Evolutionary conservation across 2,888 invertebrate genomes (phyloP).

Genomic region (Netelia fuscicornis): DNA sequence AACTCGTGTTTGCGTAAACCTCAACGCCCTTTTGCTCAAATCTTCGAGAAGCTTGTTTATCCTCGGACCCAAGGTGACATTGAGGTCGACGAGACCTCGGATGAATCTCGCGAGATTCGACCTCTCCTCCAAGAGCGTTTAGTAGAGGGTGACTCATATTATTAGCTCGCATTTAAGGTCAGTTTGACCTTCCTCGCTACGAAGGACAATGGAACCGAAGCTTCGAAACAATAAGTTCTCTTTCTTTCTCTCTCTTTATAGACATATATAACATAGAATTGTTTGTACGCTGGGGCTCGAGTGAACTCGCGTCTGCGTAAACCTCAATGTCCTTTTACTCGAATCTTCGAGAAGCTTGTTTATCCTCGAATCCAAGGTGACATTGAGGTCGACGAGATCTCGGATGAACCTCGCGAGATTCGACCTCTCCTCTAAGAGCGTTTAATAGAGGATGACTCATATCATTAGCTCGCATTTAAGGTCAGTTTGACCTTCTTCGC

Average conservation of each 20-base stretch:
- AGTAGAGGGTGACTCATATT: slow-evolving; percentile 46
- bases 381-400: slow-evolving; percentile 57
- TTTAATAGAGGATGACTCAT: slow-evolving; percentile 23
- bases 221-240: slow-evolving; percentile 1
- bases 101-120: slow-evolving; percentile 1
- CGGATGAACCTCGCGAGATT: not conserved
- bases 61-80: slow-evolving; percentile 23
- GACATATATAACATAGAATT: slow-evolving; percentile 11
- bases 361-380: slow-evolving; percentile 5
- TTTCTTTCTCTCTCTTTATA: no score
- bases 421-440: slow-evolving; percentile 23
- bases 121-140: slow-evolving; percentile 13
- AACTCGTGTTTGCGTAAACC: slow-evolving; percentile 42
- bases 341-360: slow-evolving; percentile 47
- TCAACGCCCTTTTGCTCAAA: slow-evolving; percentile 55
- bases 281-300: slow-evolving; percentile 34
- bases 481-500: slow-evolving; percentile 32
- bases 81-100: slow-evolving; percentile 52
- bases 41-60: slow-evolving; percentile 54
- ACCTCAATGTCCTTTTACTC: slow-evolving; percentile 59
- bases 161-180: slow-evolving; percentile 62
- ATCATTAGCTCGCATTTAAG: slow-evolving; percentile 66
- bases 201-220: slow-evolving; percentile 3
- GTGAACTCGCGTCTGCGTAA: slow-evolving; percentile 39
- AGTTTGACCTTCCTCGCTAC: slow-evolving; percentile 37